Evolutionary conservation across 2,888 invertebrate genomes (phyloP).

Genomic region (Keiferia lycopersicella): DNA sequence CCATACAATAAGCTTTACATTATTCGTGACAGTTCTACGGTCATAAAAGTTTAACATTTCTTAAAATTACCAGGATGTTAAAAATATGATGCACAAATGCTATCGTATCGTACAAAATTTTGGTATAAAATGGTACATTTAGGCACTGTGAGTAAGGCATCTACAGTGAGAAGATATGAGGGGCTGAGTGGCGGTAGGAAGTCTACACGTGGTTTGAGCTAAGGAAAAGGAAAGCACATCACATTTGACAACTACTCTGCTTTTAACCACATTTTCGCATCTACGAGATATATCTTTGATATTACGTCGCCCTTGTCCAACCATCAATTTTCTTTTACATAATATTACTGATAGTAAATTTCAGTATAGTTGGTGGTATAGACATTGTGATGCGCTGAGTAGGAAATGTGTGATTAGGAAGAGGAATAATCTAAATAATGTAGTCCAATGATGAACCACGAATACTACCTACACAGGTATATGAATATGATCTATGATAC

Average conservation of each 20-base stretch:
- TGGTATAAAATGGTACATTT: slow-evolving; percentile 78
- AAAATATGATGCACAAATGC: slow-evolving; percentile 68
- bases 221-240: neutral
- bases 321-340: too few relatives aligned
- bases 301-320: too few relatives aligned
- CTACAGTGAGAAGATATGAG: slow-evolving; percentile 87
- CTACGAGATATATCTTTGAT: neutral
- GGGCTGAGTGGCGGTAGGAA: slow-evolving; percentile 37
- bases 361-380: neutral
- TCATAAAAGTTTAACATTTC: slow-evolving; percentile 53
- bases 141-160: slow-evolving; percentile 94
- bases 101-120: slow-evolving; percentile 72
- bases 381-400: neutral
- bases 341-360: neutral
- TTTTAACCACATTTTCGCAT: neutral
- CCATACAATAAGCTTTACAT: slow-evolving; percentile 22
- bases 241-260: neutral
- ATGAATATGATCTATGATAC: slow-evolving; percentile 41
- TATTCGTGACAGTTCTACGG: slow-evolving; percentile 41
- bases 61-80: slow-evolving; percentile 70
- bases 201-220: slow-evolving; percentile 12
- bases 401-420: neutral
- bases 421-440: neutral
- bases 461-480: slow-evolving; percentile 32
- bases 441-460: neutral